Percentiles rank a stretch among this genome's conserved stretches.
Conservation (phyloP, 2,888 invertebrate species). For the Cosmopolites sordidus region DNA sequence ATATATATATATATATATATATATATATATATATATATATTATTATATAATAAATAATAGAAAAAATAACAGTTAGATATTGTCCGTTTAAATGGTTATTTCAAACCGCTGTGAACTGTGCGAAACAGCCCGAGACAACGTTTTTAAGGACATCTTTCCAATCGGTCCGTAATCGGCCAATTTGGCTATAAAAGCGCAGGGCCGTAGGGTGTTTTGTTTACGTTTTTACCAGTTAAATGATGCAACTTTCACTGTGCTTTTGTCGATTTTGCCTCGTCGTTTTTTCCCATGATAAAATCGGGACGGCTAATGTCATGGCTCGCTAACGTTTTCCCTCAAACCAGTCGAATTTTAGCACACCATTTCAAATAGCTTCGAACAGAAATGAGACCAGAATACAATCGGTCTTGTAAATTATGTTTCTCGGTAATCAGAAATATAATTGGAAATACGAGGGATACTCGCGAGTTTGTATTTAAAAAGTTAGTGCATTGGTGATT, state of each 20-base stretch:
- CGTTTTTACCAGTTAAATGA: slow-evolving; percentile 15
- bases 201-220: slow-evolving; percentile 19
- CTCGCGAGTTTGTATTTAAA: no score
- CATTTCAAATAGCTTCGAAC: no score
- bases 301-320: neutral
- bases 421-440: no score
- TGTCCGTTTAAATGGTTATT: neutral
- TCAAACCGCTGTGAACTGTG: slow-evolving; percentile 6
- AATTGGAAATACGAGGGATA: no score
- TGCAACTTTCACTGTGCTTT: slow-evolving; percentile 22
- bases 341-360: no score
- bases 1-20: no score
- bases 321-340: no score
- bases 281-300: slow-evolving; percentile 4
- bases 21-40: no score
- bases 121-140: slow-evolving; percentile 10
- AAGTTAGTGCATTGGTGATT: no score
- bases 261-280: no score
- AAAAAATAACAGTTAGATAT: neutral
- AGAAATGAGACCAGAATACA: no score
- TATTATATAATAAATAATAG: neutral
- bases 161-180: slow-evolving; percentile 18
- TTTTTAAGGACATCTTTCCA: slow-evolving; percentile 21
- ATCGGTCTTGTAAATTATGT: no score
- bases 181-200: slow-evolving; percentile 15